phyloP scores from a whole-genome alignment of 1,140 invertebrate genomes.

The Hestina assimilis region DNA sequence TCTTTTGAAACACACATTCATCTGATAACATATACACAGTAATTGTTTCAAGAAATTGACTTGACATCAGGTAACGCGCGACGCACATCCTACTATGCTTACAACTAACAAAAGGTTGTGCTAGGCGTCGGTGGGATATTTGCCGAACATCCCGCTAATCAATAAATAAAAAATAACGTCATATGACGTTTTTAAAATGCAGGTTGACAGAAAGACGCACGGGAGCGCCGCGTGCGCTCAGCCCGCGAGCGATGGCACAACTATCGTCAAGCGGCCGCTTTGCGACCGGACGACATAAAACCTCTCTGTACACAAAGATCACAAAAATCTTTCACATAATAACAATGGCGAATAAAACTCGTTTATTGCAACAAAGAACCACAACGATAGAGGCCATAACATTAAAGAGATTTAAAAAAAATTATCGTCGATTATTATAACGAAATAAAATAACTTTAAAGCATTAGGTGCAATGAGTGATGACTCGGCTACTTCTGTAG shows the following conservation, averaged over 20 bases:
- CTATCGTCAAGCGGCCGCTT: slow-evolving; percentile 45
- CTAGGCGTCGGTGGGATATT: slow-evolving; percentile 66
- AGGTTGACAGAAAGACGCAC: slow-evolving; percentile 33
- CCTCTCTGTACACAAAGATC: slow-evolving; percentile 56
- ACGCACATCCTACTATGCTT: slow-evolving; percentile 66
- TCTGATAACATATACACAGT: slow-evolving; percentile 15
- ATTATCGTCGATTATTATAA: slow-evolving; percentile 45
- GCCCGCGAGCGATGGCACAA: slow-evolving; percentile 58
- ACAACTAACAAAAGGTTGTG: slow-evolving; percentile 59
- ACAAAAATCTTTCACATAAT: slow-evolving; percentile 60
- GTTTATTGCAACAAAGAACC: slow-evolving; percentile 61
- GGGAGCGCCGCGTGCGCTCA: slow-evolving; percentile 10
- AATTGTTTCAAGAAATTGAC: slow-evolving; percentile 29
- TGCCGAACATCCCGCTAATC: slow-evolving; percentile 53
- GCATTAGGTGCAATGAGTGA: slow-evolving; percentile 65
- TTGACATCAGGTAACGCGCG: slow-evolving; percentile 69
- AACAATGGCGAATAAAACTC: slow-evolving; percentile 68
- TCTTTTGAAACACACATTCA: not conserved
- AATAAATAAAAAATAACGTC: slow-evolving; percentile 62
- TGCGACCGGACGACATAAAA: slow-evolving; percentile 53
- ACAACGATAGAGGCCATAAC: slow-evolving; percentile 60
- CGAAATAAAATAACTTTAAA: slow-evolving; percentile 64
- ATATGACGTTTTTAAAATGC: slow-evolving; percentile 61
- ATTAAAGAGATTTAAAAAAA: slow-evolving; percentile 47
- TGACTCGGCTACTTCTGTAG: slow-evolving; percentile 62